A percentile compares a stretch with the other conserved stretches of the same genome.
These are phyloP conservation scores for Globicephala melas DNA, from an alignment of 2,113 vertebrate species.

Conservation along the genomic window DNA sequence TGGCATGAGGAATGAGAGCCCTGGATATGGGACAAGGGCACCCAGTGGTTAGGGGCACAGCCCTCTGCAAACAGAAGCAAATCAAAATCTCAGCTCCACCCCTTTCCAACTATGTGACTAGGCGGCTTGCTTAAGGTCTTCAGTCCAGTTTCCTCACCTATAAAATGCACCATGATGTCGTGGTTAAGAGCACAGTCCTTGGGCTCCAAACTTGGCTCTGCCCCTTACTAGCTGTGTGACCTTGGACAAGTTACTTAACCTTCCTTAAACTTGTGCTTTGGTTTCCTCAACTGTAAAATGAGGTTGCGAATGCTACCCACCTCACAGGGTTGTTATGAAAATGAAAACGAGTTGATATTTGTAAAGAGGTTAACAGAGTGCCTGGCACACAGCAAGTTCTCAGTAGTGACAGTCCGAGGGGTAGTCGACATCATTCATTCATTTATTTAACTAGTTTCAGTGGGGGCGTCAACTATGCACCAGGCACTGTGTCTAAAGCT, in stretches of 20 bases:
- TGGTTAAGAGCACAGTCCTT: background rate
- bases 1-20: background rate
- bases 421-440: background rate
- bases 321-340: background rate
- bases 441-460: background rate
- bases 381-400: background rate
- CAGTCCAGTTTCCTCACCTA: background rate
- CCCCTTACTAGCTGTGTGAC: background rate
- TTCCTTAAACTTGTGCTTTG: background rate
- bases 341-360: background rate
- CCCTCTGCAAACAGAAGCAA: background rate
- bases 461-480: background rate
- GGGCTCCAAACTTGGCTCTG: background rate
- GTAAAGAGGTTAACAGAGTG: background rate
- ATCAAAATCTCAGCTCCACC: background rate
- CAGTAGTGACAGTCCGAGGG: background rate
- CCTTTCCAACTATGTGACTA: background rate
- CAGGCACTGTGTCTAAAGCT: background rate
- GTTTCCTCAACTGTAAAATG: background rate
- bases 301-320: background rate
- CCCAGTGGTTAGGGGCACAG: background rate
- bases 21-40: background rate
- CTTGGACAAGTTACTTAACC: background rate
- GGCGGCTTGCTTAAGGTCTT: background rate
- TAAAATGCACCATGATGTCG: background rate